These are phyloP conservation scores for Eulemur albifrons DNA, from an alignment of 2,797 vertebrate species.

Conservation along the genomic window DNA sequence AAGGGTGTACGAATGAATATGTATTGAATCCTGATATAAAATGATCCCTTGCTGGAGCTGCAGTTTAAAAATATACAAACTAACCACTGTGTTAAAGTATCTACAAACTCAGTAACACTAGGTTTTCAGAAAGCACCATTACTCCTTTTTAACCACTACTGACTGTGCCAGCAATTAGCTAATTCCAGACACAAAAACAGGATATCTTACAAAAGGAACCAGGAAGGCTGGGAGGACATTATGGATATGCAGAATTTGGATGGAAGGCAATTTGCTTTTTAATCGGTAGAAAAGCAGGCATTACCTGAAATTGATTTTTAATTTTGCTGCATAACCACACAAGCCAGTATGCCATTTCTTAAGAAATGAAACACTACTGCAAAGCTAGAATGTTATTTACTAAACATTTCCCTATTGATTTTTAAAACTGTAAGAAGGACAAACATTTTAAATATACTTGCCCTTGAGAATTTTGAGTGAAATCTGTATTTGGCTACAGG, in stretches of 20 bases:
- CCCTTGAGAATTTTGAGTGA: neutral
- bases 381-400: neutral
- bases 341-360: neutral
- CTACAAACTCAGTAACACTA: neutral
- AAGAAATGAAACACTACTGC: neutral
- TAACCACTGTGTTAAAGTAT: neutral
- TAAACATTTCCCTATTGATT: neutral
- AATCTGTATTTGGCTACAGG: neutral
- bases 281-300: slow-evolving; percentile 3
- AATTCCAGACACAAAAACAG: slow-evolving; percentile 47
- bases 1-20: neutral
- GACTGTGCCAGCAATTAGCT: slow-evolving; percentile 30
- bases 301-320: neutral
- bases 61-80: slow-evolving; percentile 4
- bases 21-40: neutral
- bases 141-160: neutral
- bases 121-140: neutral
- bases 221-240: neutral
- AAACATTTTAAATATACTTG: neutral
- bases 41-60: neutral
- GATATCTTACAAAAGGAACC: slow-evolving; percentile 43
- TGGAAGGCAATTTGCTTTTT: slow-evolving; percentile 8
- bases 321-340: neutral
- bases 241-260: neutral
- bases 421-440: neutral